These are phyloP conservation scores for Pagetopsis macropterus DNA, from an alignment of 2,797 vertebrate genomes.

Conservation along the genomic window DNA sequence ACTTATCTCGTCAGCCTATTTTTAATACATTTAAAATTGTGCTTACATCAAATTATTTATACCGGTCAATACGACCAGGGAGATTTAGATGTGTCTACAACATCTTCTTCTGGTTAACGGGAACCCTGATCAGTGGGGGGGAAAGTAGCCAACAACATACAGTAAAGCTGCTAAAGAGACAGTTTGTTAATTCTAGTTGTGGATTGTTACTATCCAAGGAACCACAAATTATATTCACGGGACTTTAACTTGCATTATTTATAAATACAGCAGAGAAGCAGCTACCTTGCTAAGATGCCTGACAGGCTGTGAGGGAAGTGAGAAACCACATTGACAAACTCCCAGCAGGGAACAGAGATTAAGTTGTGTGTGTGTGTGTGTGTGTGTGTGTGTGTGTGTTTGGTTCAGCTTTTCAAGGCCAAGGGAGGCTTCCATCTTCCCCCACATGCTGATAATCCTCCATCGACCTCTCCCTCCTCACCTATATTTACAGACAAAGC, in stretches of 20 bases:
- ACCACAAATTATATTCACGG: neutral
- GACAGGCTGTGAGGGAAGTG: neutral
- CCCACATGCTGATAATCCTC: slow-evolving; percentile 9
- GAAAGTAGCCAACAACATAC: neutral
- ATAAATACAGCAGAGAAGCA: neutral
- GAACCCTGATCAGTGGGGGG: too few species aligned
- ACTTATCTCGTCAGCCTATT: too few species aligned
- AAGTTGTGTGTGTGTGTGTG: neutral
- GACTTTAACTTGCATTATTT: neutral
- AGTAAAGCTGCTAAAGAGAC: neutral
- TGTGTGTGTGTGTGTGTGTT: too few species aligned
- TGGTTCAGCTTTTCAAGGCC: neutral
- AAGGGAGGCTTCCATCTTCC: slow-evolving; percentile 13
- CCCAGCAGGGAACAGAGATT: slow-evolving; percentile 7
- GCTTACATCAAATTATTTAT: too few species aligned
- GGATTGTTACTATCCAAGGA: neutral
- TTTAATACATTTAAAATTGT: too few species aligned
- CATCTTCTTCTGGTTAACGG: too few species aligned
- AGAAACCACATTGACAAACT: slow-evolving; percentile 13
- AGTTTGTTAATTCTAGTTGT: neutral
- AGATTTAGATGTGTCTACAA: too few species aligned
- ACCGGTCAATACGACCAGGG: too few species aligned
- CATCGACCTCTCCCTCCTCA: slow-evolving; percentile 1
- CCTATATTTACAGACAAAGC: neutral
- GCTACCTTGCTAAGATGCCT: neutral